Conservation (phyloP, 2,888 invertebrate genomes). For the Doris montereyensis region DNA sequence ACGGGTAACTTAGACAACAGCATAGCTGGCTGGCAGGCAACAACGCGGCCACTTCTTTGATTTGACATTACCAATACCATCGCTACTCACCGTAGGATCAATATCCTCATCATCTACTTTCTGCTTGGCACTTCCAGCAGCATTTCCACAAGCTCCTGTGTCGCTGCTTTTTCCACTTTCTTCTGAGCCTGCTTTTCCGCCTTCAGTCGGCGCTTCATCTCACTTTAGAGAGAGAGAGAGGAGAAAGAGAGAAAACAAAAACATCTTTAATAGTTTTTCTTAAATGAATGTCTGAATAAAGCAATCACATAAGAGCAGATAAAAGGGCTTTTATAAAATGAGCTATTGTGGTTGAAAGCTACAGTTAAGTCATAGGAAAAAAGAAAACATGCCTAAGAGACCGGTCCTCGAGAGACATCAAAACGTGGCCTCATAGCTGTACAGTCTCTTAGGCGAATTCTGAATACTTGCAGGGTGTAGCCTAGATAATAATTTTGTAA, state of each 20-base stretch:
- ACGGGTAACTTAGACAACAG: too few species aligned
- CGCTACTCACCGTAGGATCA: slow-evolving; percentile 88
- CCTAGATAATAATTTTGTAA: too few species aligned
- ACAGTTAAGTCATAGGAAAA: slow-evolving; percentile 6
- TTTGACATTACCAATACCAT: not conserved
- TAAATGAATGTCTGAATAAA: not conserved
- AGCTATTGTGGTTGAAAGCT: slow-evolving; percentile 5
- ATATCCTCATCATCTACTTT: slow-evolving; percentile 83
- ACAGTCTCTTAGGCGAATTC: too few species aligned
- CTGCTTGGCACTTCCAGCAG: too few species aligned
- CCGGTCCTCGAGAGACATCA: too few species aligned
- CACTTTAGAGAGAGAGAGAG: slow-evolving; percentile 78
- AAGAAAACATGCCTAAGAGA: not conserved
- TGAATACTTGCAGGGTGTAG: too few species aligned
- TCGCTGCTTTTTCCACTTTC: slow-evolving; percentile 82
- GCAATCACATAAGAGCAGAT: not conserved
- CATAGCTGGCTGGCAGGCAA: too few species aligned
- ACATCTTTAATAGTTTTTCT: not conserved
- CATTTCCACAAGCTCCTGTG: too few species aligned
- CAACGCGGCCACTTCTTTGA: too few species aligned
- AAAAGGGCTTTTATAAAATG: not conserved
- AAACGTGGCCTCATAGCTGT: too few species aligned
- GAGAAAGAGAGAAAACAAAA: not conserved
- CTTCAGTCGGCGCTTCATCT: slow-evolving; percentile 91
- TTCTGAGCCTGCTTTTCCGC: slow-evolving; percentile 94